Evolutionary conservation across 2,113 vertebrate genomes (phyloP).

Genomic region (Dascyllus trimaculatus): DNA sequence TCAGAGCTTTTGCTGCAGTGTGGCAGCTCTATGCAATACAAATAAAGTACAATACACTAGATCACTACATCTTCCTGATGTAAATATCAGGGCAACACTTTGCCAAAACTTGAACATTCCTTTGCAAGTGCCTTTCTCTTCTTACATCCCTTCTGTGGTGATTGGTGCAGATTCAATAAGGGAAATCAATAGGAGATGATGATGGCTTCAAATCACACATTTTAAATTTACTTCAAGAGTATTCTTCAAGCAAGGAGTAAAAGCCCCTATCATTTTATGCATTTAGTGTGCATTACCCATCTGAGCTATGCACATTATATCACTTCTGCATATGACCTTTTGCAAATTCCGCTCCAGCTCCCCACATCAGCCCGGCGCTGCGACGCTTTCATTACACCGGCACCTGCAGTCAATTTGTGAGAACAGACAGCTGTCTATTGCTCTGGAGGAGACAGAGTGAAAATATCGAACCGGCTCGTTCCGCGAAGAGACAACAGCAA

Average conservation of each 20-base stretch:
- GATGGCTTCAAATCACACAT: conserved; percentile 33
- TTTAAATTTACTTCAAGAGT: conserved; percentile 11
- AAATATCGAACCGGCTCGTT: conserved; percentile 74
- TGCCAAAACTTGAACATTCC: conserved; percentile 14
- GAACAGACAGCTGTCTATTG: conserved; percentile 80
- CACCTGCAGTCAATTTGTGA: conserved; percentile 70
- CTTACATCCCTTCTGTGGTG: conserved; percentile 1
- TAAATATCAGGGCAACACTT: conserved; percentile 9
- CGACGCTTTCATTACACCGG: conserved; percentile 68
- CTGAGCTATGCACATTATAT: conserved; percentile 25
- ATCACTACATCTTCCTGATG: not conserved
- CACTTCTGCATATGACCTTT: conserved; percentile 69
- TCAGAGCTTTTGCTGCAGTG: not conserved
- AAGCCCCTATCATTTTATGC: conserved; percentile 27
- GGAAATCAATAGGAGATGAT: conserved; percentile 41
- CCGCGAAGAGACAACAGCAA: conserved; percentile 47
- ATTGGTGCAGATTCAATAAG: conserved; percentile 20
- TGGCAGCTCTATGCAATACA: not conserved
- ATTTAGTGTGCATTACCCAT: conserved; percentile 21
- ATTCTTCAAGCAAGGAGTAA: conserved; percentile 1
- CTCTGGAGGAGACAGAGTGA: conserved; percentile 70
- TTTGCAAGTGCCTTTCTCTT: not conserved
- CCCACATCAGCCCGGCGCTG: conserved; percentile 18
- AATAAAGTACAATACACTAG: not conserved
- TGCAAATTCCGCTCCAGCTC: conserved; percentile 41